These are phyloP conservation scores for Mesembrinibis cayennensis DNA, from an alignment of 2,113 vertebrate species.

Conservation along the genomic window DNA sequence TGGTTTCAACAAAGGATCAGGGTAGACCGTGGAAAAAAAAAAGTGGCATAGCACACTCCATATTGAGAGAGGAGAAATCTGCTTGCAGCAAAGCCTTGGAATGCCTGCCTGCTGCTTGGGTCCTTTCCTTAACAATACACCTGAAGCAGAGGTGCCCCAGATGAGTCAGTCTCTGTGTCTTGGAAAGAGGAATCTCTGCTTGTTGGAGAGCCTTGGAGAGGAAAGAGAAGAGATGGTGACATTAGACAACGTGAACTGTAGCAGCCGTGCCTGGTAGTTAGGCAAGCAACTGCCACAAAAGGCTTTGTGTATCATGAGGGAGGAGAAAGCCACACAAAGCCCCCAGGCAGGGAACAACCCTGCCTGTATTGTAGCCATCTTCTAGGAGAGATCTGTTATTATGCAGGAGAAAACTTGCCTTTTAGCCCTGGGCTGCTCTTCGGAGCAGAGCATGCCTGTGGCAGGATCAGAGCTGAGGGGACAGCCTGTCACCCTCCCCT, in stretches of 20 bases:
- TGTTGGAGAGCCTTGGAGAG: constrained; percentile 72
- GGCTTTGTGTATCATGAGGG: constrained; percentile 43
- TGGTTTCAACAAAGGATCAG: background rate
- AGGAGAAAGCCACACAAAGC: constrained; percentile 55
- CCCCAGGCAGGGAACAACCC: constrained; percentile 32
- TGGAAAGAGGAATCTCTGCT: constrained; percentile 84
- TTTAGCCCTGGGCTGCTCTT: constrained; percentile 31
- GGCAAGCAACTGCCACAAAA: constrained; percentile 9
- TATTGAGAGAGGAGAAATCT: background rate
- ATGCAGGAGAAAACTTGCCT: constrained; percentile 32
- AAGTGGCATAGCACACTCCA: background rate
- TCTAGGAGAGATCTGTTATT: background rate
- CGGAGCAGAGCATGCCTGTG: background rate
- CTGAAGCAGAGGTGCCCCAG: constrained; percentile 89
- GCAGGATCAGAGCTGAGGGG: background rate
- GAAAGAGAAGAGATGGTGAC: constrained; percentile 47
- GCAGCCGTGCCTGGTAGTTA: background rate
- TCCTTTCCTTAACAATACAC: constrained; percentile 73
- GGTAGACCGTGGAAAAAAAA: background rate
- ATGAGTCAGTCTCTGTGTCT: constrained; percentile 88
- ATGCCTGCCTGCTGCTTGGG: background rate
- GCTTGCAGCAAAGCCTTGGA: background rate
- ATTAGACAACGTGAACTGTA: background rate
- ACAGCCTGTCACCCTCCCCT: background rate
- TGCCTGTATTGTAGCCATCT: background rate